Evolutionary conservation across 2,797 vertebrate genomes (phyloP).

Genomic region (Esox masquinongy): DNA sequence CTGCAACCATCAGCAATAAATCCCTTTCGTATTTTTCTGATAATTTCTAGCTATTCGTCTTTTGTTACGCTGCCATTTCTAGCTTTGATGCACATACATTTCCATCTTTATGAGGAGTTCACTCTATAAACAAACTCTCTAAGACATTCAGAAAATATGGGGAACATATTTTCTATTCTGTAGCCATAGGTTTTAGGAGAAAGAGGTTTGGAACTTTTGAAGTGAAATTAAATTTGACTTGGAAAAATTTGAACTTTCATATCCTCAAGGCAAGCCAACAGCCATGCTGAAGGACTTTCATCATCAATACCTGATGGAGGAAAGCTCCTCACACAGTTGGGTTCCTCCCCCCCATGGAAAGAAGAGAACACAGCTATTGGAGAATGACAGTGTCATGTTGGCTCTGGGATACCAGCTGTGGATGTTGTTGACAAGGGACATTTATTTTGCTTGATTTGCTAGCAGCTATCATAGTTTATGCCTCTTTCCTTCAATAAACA

Average conservation of each 20-base stretch:
- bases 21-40: conserved; percentile 25
- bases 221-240: conserved; percentile 26
- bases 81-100: conserved; percentile 20
- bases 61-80: conserved; percentile 14
- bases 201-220: conserved; percentile 24
- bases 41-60: conserved; percentile 4
- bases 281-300: conserved; percentile 42
- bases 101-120: neutral
- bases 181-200: neutral
- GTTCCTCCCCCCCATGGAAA: neutral
- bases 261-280: conserved; percentile 46
- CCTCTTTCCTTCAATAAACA: conserved; percentile 40
- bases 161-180: conserved; percentile 4
- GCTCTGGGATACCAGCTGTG: conserved; percentile 36
- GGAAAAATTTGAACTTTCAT: conserved; percentile 42
- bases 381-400: conserved; percentile 42
- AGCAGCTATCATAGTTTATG: conserved; percentile 40
- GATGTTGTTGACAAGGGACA: conserved; percentile 29
- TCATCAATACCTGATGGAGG: conserved; percentile 46
- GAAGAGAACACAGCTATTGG: conserved; percentile 15
- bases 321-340: neutral
- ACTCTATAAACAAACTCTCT: neutral
- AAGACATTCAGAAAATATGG: neutral
- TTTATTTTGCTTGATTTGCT: conserved; percentile 49
- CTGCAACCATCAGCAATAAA: conserved; percentile 21